phyloP scores from a whole-genome alignment of 2,888 invertebrate genomes.

The Spisula subtruncata region DNA sequence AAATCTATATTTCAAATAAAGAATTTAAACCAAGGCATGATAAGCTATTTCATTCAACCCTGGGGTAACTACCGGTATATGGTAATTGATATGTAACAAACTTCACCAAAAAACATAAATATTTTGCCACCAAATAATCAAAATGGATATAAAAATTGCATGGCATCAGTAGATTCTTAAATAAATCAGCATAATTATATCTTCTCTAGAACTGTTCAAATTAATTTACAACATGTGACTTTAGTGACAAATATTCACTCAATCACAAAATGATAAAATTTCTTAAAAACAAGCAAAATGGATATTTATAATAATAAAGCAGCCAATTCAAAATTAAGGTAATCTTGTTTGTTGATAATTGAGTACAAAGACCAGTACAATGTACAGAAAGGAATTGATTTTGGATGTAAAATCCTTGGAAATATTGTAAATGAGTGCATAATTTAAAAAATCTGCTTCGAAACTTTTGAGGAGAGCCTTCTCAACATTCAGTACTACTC shows the following conservation, averaged over 20 bases:
- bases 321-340: not conserved
- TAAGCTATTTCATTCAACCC: not conserved
- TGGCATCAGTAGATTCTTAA: not conserved
- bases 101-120: not conserved
- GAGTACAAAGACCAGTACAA: too few species aligned
- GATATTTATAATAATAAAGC: not conserved
- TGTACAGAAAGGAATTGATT: too few species aligned
- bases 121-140: not conserved
- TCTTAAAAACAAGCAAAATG: not conserved
- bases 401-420: too few species aligned
- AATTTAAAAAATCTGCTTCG: too few species aligned
- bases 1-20: not conserved
- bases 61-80: too few species aligned
- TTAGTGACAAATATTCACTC: too few species aligned
- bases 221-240: not conserved
- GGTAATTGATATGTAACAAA: not conserved
- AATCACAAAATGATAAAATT: too few species aligned
- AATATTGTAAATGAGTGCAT: too few species aligned
- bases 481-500: too few species aligned
- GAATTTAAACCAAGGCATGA: not conserved
- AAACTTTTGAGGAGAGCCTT: too few species aligned
- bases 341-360: not conserved
- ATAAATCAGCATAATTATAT: not conserved
- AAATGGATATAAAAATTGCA: not conserved
- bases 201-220: not conserved